These are phyloP conservation scores for Micropterix aruncella DNA, from an alignment of 2,888 invertebrate species.

Conservation along the genomic window DNA sequence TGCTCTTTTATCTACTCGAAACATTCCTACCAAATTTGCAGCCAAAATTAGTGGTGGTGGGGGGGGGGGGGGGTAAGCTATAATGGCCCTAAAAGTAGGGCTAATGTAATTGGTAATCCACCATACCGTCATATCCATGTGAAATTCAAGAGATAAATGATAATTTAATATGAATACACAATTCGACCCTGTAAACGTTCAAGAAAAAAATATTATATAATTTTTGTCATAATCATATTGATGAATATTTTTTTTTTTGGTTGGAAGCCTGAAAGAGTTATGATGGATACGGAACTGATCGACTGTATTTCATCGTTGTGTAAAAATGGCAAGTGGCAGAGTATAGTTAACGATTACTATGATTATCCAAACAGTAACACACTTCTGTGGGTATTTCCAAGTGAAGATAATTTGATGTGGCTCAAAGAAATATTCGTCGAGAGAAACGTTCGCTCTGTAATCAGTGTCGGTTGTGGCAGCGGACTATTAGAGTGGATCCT, in stretches of 20 bases:
- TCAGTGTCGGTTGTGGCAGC: constrained; percentile 68
- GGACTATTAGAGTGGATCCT: constrained; percentile 76
- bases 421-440: constrained; percentile 31
- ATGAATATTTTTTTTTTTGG: too few relatives aligned
- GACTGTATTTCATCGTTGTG: constrained; percentile 24
- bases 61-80: too few relatives aligned
- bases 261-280: too few relatives aligned
- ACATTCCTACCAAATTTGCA: too few relatives aligned
- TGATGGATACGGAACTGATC: constrained; percentile 30
- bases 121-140: constrained; percentile 5
- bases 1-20: too few relatives aligned
- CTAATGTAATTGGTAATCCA: constrained; percentile 13
- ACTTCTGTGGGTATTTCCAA: constrained; percentile 64
- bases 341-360: constrained; percentile 28
- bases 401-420: constrained; percentile 44
- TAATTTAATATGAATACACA: too few relatives aligned
- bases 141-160: too few relatives aligned
- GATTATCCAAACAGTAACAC: constrained; percentile 36
- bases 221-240: too few relatives aligned
- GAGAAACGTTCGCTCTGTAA: constrained; percentile 31
- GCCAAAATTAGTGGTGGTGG: too few relatives aligned
- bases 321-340: constrained; percentile 31
- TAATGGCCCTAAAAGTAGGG: too few relatives aligned
- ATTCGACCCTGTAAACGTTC: too few relatives aligned
- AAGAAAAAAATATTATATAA: too few relatives aligned